phyloP scores from a whole-genome alignment of 1,140 invertebrate species.

The Drosophila quadrilineata region DNA sequence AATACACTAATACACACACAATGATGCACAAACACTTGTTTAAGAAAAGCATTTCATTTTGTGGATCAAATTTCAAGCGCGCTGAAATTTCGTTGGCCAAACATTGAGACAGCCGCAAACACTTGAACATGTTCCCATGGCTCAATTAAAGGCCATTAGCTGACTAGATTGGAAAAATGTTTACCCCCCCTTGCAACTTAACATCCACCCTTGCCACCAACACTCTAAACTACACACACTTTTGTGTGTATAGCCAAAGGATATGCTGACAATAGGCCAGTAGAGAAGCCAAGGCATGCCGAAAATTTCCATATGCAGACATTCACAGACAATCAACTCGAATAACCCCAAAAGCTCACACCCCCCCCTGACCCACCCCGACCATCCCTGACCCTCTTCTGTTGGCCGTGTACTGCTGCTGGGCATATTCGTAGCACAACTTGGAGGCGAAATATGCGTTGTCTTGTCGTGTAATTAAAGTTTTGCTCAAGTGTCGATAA shows the following conservation, averaged over 20 bases:
- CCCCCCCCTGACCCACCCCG: no score
- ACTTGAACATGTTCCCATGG: slow-evolving; percentile 74
- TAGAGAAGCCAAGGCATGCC: slow-evolving; percentile 44
- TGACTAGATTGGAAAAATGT: slow-evolving; percentile 33
- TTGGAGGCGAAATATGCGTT: slow-evolving; percentile 41
- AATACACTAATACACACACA: background rate
- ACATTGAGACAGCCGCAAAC: slow-evolving; percentile 74
- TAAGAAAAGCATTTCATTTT: slow-evolving; percentile 55
- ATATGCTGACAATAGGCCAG: slow-evolving; percentile 72
- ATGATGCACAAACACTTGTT: no score
- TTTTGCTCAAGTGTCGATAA: slow-evolving; percentile 77
- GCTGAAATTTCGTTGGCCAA: slow-evolving; percentile 44
- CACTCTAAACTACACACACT: background rate
- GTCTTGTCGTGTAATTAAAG: slow-evolving; percentile 70
- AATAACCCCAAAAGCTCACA: no score
- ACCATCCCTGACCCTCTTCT: no score
- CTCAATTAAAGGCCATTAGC: slow-evolving; percentile 78
- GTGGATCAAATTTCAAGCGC: slow-evolving; percentile 73
- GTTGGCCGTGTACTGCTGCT: no score
- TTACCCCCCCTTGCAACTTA: background rate
- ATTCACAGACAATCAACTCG: slow-evolving; percentile 62
- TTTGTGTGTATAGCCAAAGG: slow-evolving; percentile 63
- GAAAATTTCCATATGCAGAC: slow-evolving; percentile 60
- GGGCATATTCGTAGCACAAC: no score
- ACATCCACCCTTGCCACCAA: background rate